A percentile compares a stretch with the other conserved stretches of the same genome.
These are phyloP conservation scores for Apis cerana DNA, from an alignment of 1,140 invertebrate species.

Conservation along the genomic window DNA sequence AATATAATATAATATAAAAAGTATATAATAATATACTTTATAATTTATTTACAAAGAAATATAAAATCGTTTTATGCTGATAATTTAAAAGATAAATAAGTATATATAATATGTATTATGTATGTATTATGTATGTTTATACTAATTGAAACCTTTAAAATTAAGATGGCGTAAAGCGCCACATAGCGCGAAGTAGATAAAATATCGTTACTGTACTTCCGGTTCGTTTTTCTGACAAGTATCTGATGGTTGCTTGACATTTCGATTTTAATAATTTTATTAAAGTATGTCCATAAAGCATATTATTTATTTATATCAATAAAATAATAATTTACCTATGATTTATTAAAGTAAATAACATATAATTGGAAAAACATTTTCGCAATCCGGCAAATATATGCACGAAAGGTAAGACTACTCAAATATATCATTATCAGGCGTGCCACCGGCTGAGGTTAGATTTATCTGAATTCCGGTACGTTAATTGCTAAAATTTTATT, in stretches of 20 bases:
- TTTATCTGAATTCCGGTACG: slow-evolving; percentile 29
- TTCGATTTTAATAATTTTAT: slow-evolving; percentile 46
- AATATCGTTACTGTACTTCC: slow-evolving; percentile 25
- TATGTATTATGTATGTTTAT: background rate
- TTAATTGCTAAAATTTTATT: slow-evolving; percentile 11
- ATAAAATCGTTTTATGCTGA: too few relatives aligned
- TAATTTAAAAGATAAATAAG: background rate
- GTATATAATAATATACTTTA: background rate
- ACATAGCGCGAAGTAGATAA: background rate
- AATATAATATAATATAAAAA: background rate
- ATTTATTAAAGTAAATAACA: background rate
- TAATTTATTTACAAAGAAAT: background rate
- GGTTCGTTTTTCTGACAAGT: slow-evolving; percentile 57
- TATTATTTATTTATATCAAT: background rate
- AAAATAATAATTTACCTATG: slow-evolving; percentile 26
- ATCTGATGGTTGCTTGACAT: slow-evolving; percentile 53
- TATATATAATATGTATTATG: background rate
- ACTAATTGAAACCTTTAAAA: slow-evolving; percentile 3
- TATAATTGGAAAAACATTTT: background rate
- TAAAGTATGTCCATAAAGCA: slow-evolving; percentile 13
- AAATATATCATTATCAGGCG: slow-evolving; percentile 38
- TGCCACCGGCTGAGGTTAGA: slow-evolving; percentile 65
- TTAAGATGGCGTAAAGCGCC: slow-evolving; percentile 8
- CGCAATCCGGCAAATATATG: slow-evolving; percentile 56
- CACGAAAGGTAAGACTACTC: slow-evolving; percentile 51